A percentile compares a stretch with the other conserved stretches of the same genome.
Evolutionary conservation across 2,113 vertebrate genomes (phyloP).

Genomic region (Poecile atricapillus): DNA sequence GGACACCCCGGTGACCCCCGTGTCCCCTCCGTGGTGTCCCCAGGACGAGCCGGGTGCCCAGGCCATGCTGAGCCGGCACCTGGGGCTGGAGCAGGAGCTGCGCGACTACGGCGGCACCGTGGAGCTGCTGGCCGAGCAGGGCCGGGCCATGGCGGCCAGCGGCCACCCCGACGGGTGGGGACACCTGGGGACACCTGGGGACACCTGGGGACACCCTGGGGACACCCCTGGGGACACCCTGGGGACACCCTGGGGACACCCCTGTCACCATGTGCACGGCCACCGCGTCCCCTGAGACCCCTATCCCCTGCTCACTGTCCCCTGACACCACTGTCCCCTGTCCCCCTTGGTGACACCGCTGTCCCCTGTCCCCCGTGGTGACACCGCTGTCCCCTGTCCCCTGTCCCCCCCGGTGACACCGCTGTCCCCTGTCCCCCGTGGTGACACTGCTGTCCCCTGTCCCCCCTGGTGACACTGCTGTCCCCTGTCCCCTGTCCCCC

Average conservation of each 20-base stretch:
- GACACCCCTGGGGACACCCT: slow-evolving; percentile 55
- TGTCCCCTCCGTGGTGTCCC: not conserved
- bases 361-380: not conserved
- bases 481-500: not conserved
- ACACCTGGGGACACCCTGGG: not conserved
- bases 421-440: not conserved
- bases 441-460: not conserved
- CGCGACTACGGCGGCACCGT: slow-evolving; percentile 85
- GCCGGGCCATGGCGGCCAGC: slow-evolving; percentile 83
- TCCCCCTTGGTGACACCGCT: not conserved
- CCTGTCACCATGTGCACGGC: not conserved
- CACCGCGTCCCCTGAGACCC: not conserved
- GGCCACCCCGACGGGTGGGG: slow-evolving; percentile 90
- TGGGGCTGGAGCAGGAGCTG: slow-evolving; percentile 87
- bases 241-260: not conserved
- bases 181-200: slow-evolving; percentile 25
- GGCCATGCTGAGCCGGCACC: slow-evolving; percentile 91
- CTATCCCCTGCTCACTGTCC: not conserved
- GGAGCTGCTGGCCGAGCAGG: slow-evolving; percentile 86
- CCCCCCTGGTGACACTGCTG: not conserved
- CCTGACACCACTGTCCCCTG: not conserved
- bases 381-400: not conserved
- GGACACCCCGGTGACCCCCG: not conserved
- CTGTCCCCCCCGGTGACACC: not conserved
- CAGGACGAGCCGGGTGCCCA: slow-evolving; percentile 92